phyloP scores from a whole-genome alignment of 2,113 vertebrate genomes.

The Tyto alba region DNA sequence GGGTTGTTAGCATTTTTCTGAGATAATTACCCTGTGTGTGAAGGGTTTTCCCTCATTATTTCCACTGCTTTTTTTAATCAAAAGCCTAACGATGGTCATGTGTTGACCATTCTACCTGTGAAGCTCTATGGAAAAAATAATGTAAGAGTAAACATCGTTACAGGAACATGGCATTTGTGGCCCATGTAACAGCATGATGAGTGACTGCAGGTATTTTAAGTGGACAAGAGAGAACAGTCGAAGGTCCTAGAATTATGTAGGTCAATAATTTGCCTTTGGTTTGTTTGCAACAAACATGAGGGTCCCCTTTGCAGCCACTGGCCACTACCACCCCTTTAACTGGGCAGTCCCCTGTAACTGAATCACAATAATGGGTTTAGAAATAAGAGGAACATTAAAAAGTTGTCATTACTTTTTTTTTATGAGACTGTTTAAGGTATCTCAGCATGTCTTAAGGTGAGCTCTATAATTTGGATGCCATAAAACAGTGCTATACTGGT shows the following conservation, averaged over 20 bases:
- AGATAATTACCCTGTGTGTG: rapidly evolving
- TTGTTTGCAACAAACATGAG: background rate
- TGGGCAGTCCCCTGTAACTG: background rate
- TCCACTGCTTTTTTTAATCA: background rate
- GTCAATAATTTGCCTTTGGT: background rate
- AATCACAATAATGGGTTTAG: background rate
- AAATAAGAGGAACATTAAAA: background rate
- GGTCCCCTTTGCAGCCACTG: rapidly evolving
- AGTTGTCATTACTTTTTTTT: background rate
- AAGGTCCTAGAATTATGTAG: rapidly evolving
- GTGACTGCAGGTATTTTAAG: background rate
- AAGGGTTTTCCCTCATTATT: background rate
- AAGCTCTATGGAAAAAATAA: background rate
- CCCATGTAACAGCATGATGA: rapidly evolving
- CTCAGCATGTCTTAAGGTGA: background rate
- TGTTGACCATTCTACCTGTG: background rate
- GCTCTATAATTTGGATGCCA: background rate
- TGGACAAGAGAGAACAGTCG: background rate
- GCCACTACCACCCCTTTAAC: rapidly evolving
- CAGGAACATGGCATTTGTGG: rapidly evolving
- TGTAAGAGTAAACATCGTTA: background rate
- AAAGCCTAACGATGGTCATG: background rate
- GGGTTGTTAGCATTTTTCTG: background rate
- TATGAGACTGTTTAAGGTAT: background rate
- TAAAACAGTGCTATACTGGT: background rate